These are phyloP conservation scores for Centruroides sculpturatus DNA, from an alignment of 1,140 invertebrate species.

Conservation along the genomic window DNA sequence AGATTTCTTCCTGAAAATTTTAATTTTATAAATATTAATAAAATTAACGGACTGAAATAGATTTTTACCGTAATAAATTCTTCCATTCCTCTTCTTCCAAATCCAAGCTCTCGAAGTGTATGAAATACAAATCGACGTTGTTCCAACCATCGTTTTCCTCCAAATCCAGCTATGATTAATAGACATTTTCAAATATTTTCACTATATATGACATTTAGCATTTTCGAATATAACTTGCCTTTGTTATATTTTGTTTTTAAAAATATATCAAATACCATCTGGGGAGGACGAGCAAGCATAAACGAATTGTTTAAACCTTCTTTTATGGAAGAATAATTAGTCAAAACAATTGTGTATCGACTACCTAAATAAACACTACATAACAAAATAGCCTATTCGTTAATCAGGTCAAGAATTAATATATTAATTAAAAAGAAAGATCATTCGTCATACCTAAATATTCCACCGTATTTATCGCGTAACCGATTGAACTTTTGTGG, in stretches of 20 bases:
- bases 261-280: too few species aligned
- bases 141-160: constrained; percentile 51
- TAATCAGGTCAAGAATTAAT: too few species aligned
- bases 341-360: constrained; percentile 20
- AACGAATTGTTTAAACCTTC: constrained; percentile 2
- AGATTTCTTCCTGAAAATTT: constrained; percentile 10
- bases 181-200: background rate
- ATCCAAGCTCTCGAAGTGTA: constrained; percentile 52
- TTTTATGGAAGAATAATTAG: background rate
- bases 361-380: too few species aligned
- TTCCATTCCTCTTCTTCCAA: constrained; percentile 55
- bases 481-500: constrained; percentile 3
- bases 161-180: constrained; percentile 8
- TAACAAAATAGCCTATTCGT: too few species aligned
- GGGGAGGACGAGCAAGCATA: background rate
- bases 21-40: too few species aligned
- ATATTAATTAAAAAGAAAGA: too few species aligned
- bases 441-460: background rate
- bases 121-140: constrained; percentile 55
- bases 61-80: constrained; percentile 40
- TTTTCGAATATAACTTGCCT: too few species aligned
- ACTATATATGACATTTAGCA: too few species aligned
- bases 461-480: constrained; percentile 8
- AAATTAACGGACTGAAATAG: background rate
- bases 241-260: too few species aligned